Percentiles rank a stretch among this genome's conserved stretches.
Conservation (phyloP, 2,888 invertebrate species). For the Thecophora atra region DNA sequence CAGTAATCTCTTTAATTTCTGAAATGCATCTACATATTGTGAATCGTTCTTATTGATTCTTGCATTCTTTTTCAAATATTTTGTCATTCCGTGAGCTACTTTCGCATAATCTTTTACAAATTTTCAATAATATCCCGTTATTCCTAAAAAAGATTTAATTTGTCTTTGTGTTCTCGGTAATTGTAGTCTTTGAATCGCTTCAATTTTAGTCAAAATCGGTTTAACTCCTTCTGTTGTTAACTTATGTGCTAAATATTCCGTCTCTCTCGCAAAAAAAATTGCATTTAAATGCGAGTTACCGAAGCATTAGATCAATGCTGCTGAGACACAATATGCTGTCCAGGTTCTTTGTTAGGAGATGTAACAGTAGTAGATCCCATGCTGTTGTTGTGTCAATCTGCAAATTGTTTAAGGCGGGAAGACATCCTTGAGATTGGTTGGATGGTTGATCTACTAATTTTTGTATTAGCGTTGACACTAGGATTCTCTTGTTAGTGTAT, state of each 20-base stretch:
- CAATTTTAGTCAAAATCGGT: conserved; percentile 42
- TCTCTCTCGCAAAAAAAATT: conserved; percentile 42
- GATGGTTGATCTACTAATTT: too few relatives aligned
- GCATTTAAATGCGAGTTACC: too few relatives aligned
- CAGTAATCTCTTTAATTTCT: conserved; percentile 41
- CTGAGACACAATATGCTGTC: too few relatives aligned
- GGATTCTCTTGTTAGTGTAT: too few relatives aligned
- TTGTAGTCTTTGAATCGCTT: conserved; percentile 39
- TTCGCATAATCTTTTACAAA: conserved; percentile 49
- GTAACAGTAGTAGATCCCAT: too few relatives aligned
- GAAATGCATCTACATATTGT: conserved; percentile 31
- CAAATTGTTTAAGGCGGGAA: too few relatives aligned
- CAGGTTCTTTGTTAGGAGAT: too few relatives aligned
- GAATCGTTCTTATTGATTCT: too few relatives aligned
- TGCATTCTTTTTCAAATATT: conserved; percentile 36
- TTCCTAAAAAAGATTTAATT: conserved; percentile 50
- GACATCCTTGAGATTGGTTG: too few relatives aligned
- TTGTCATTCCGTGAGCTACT: conserved; percentile 45
- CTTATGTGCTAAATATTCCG: conserved; percentile 32
- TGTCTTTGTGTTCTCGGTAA: conserved; percentile 47
- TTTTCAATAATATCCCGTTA: conserved; percentile 50
- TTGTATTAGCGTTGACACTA: too few relatives aligned
- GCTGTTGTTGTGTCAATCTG: too few relatives aligned
- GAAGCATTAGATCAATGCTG: too few relatives aligned
- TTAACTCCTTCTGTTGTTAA: conserved; percentile 40